Conservation (phyloP, 2,797 vertebrate species). For the Poecile montanus region DNA sequence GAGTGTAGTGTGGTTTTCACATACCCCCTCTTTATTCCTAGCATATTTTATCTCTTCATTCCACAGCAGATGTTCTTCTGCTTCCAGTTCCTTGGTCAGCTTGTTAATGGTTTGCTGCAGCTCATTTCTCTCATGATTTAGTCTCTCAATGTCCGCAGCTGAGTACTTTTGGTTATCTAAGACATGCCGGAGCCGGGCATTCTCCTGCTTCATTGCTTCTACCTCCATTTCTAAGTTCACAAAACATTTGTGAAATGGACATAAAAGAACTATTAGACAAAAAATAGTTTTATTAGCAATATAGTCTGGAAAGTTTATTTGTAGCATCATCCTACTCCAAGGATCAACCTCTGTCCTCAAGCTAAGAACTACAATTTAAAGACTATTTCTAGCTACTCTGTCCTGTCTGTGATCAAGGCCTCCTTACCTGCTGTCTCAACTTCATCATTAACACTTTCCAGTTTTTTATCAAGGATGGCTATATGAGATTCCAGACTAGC, state of each 20-base stretch:
- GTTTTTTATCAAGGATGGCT: slow-evolving; percentile 82
- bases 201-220: slow-evolving; percentile 87
- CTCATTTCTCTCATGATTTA: slow-evolving; percentile 91
- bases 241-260: background rate
- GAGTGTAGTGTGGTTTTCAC: slow-evolving; percentile 1
- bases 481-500: slow-evolving; percentile 84
- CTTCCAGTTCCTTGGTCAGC: slow-evolving; percentile 85
- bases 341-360: background rate
- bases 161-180: slow-evolving; percentile 93
- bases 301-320: background rate
- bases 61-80: slow-evolving; percentile 89
- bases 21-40: slow-evolving; percentile 86
- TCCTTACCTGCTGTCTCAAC: slow-evolving; percentile 83
- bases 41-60: slow-evolving; percentile 90
- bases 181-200: slow-evolving; percentile 81
- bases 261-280: background rate
- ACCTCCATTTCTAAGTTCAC: slow-evolving; percentile 80
- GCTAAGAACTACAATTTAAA: background rate
- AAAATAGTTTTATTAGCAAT: background rate
- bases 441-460: slow-evolving; percentile 80
- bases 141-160: slow-evolving; percentile 90
- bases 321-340: background rate
- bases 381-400: background rate
- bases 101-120: slow-evolving; percentile 87
- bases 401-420: background rate